These are phyloP conservation scores for Saccopteryx bilineata DNA, from an alignment of 2,113 vertebrate genomes.

Conservation along the genomic window DNA sequence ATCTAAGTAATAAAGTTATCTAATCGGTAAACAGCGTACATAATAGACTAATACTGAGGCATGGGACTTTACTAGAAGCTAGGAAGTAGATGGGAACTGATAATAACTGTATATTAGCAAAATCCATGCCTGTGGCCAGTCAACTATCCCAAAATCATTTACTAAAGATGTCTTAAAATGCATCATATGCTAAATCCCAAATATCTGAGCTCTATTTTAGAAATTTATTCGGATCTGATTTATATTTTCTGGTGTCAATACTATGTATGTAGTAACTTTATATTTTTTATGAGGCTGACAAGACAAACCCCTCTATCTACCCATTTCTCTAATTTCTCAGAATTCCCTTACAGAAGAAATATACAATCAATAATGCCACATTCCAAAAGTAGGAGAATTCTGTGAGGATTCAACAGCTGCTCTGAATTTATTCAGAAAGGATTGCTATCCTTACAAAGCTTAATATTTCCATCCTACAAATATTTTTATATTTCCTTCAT, in stretches of 20 bases:
- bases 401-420: neutral
- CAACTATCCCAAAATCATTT: neutral
- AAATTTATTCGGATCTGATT: neutral
- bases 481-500: neutral
- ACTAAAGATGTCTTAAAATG: neutral
- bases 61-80: neutral
- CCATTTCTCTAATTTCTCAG: neutral
- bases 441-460: neutral
- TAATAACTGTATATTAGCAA: neutral
- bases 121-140: neutral
- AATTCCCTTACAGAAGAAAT: neutral
- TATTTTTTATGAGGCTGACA: slow-evolving; percentile 3
- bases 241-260: neutral
- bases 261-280: neutral
- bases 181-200: neutral
- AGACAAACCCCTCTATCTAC: neutral
- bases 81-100: neutral
- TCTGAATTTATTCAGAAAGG: slow-evolving; percentile 54
- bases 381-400: neutral
- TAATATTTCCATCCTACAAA: slow-evolving; percentile 18
- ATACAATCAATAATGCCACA: neutral
- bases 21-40: neutral
- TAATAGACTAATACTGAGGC: neutral
- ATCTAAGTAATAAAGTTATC: neutral
- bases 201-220: neutral